These are phyloP conservation scores for Fundulus diaphanus DNA, from an alignment of 2,797 vertebrate genomes.

Conservation along the genomic window DNA sequence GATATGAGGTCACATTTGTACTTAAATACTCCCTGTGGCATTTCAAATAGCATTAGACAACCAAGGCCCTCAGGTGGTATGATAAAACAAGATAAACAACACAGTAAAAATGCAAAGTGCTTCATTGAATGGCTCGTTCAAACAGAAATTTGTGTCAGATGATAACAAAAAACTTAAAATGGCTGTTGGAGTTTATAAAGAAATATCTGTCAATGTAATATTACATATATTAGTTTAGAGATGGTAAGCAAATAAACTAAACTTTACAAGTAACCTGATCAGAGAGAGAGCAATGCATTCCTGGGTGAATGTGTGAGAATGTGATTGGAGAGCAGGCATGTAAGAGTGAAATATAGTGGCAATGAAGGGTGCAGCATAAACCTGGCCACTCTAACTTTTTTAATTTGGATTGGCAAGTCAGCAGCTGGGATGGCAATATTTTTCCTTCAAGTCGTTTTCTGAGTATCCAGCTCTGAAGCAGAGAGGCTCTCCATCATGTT, in stretches of 20 bases:
- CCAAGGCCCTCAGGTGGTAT: neutral
- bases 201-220: neutral
- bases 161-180: conserved; percentile 6
- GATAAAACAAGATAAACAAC: neutral
- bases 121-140: neutral
- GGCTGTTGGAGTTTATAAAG: neutral
- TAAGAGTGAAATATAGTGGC: conserved; percentile 69
- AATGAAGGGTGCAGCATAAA: conserved; percentile 62
- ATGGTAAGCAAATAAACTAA: neutral
- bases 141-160: neutral
- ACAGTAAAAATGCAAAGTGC: neutral
- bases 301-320: conserved; percentile 6
- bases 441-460: conserved; percentile 71
- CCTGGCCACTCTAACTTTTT: conserved; percentile 76
- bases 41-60: conserved; percentile 11
- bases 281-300: neutral
- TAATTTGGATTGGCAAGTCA: conserved; percentile 81
- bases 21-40: neutral
- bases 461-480: conserved; percentile 66
- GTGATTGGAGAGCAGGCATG: conserved; percentile 29
- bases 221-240: neutral
- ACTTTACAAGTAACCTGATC: neutral
- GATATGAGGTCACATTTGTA: neutral
- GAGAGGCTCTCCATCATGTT: conserved; percentile 82
- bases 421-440: conserved; percentile 67